Conservation (phyloP, 2,113 vertebrate genomes). For the Hyla sarda region DNA sequence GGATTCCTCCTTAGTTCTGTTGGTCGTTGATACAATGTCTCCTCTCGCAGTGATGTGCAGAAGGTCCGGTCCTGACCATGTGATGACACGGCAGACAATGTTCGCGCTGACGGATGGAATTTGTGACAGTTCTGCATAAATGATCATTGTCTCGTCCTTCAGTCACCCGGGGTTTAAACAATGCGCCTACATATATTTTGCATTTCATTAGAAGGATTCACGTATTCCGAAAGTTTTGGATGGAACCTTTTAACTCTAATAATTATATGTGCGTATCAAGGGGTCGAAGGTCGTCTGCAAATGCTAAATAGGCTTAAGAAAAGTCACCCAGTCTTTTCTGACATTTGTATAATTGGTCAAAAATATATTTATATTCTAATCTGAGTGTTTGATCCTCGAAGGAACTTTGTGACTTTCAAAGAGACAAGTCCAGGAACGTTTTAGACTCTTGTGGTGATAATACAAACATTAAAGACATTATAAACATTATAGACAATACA, state of each 20-base stretch:
- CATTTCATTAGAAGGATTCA: constrained; percentile 35
- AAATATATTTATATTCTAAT: not conserved
- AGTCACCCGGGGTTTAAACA: constrained; percentile 24
- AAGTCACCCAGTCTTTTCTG: not conserved
- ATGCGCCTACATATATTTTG: constrained; percentile 31
- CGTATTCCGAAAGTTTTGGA: constrained; percentile 11
- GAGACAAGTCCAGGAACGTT: not conserved
- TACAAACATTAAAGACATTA: no score
- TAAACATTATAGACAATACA: no score
- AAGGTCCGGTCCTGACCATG: not conserved
- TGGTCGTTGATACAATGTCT: not conserved
- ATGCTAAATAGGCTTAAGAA: not conserved
- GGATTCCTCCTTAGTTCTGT: not conserved
- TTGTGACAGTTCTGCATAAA: constrained; percentile 47
- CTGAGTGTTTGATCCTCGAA: not conserved
- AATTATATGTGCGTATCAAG: constrained; percentile 22
- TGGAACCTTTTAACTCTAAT: constrained; percentile 16
- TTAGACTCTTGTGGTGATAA: not conserved
- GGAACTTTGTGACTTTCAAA: not conserved
- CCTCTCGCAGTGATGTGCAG: not conserved
- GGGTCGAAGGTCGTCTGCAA: constrained; percentile 23
- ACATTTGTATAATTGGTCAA: not conserved
- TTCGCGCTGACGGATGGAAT: not conserved
- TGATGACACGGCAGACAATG: constrained; percentile 25
- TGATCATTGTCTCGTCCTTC: not conserved